These are phyloP conservation scores for Trypoxylus dichotomus DNA, from an alignment of 1,140 invertebrate genomes.

Conservation along the genomic window DNA sequence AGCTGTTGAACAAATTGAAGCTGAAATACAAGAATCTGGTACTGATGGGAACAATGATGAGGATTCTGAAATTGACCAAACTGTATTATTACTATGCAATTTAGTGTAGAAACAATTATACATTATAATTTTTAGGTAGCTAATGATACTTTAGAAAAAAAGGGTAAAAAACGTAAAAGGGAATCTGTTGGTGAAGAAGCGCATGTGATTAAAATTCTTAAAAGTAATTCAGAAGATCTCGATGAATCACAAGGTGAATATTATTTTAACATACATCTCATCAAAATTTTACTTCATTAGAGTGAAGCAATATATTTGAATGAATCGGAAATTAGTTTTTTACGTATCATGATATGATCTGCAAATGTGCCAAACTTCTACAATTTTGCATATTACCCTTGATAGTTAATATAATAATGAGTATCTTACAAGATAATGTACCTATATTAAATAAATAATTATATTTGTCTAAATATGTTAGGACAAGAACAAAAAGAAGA, in stretches of 20 bases:
- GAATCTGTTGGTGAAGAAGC: background rate
- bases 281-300: background rate
- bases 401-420: no score
- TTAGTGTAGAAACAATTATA: background rate
- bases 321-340: no score
- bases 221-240: background rate
- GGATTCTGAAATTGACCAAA: background rate
- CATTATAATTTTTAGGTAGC: background rate
- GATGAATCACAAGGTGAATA: background rate
- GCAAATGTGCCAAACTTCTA: no score
- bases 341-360: no score
- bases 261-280: background rate
- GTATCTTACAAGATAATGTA: no score
- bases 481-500: slow-evolving; percentile 5
- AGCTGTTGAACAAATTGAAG: slow-evolving; percentile 54
- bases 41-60: slow-evolving; percentile 41
- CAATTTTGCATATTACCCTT: no score
- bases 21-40: slow-evolving; percentile 43
- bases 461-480: background rate
- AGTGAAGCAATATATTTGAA: no score
- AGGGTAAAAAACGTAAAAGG: slow-evolving; percentile 31
- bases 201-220: background rate
- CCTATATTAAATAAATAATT: background rate
- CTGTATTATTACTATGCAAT: background rate
- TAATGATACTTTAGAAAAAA: background rate